Evolutionary conservation across 30 jellyfish, hydroid and myxozoan genomes (phyloP).

Genomic region (Aurelia coerulea): DNA sequence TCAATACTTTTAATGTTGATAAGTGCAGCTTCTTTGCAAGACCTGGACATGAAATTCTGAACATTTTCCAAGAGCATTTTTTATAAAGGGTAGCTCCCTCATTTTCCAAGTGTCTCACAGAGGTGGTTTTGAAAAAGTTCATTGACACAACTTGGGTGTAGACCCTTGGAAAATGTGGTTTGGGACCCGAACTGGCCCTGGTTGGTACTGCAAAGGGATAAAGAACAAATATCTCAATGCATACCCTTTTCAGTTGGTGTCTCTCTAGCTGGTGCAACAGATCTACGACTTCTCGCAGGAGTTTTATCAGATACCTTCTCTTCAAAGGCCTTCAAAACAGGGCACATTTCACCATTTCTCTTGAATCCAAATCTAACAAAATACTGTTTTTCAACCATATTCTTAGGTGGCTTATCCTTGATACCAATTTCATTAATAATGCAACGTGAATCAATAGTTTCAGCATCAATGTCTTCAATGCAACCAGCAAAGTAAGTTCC

Average conservation of each 20-base stretch:
- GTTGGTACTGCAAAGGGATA: no score
- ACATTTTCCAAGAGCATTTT: no score
- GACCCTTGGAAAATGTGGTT: no score
- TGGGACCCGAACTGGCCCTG: no score
- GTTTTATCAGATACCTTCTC: background rate
- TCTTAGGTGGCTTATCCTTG: background rate
- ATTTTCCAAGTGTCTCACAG: no score
- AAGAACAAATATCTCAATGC: background rate
- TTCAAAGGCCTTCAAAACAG: background rate
- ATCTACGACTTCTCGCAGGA: background rate
- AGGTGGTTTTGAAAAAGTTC: no score
- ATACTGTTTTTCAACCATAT: conserved; percentile 12
- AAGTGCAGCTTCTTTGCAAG: no score
- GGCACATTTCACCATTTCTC: conserved; percentile 13
- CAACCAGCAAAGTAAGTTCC: background rate
- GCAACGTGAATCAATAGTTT: conserved; percentile 58
- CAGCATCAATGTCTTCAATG: conserved; percentile 91
- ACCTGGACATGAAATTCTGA: no score
- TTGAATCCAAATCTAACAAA: conserved; percentile 47
- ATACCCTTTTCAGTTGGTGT: background rate
- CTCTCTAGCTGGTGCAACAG: background rate
- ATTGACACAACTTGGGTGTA: no score
- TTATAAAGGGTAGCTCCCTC: no score
- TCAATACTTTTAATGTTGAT: no score
- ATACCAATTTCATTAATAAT: background rate